Evolutionary conservation across 2,113 vertebrate genomes (phyloP).

Genomic region (Platichthys flesus): DNA sequence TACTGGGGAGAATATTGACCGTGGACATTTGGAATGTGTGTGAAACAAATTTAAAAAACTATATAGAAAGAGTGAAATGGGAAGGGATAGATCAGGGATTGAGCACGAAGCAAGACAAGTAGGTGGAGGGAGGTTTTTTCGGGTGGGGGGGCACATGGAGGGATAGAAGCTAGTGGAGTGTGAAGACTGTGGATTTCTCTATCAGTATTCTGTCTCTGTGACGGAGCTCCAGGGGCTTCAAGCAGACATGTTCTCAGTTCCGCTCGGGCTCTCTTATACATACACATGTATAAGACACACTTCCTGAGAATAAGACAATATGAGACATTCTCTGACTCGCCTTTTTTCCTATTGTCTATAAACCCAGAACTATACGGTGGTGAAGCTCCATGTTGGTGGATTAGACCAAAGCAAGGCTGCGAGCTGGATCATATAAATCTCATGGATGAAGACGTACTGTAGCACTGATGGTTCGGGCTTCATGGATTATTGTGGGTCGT

Average conservation of each 20-base stretch:
- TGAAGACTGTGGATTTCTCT: conserved; percentile 70
- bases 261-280: conserved; percentile 32
- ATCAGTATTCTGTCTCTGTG: conserved; percentile 68
- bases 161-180: conserved; percentile 59
- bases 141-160: conserved; percentile 32
- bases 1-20: conserved; percentile 43
- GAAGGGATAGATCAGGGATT: conserved; percentile 23
- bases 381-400: conserved; percentile 2
- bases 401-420: conserved; percentile 18
- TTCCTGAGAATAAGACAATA: background rate
- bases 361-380: background rate
- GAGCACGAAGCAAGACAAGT: background rate
- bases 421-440: conserved; percentile 22
- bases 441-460: conserved; percentile 11
- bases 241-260: conserved; percentile 47
- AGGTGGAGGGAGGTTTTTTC: background rate
- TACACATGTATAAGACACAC: no score
- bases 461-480: background rate
- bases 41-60: conserved; percentile 30
- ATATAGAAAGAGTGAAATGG: conserved; percentile 32
- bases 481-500: conserved; percentile 24
- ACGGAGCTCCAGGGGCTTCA: conserved; percentile 43
- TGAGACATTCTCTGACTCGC: background rate
- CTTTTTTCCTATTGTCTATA: conserved; percentile 1
- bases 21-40: conserved; percentile 25